Conservation (phyloP, 2,797 vertebrate genomes). For the Cryptoprocta ferox region DNA sequence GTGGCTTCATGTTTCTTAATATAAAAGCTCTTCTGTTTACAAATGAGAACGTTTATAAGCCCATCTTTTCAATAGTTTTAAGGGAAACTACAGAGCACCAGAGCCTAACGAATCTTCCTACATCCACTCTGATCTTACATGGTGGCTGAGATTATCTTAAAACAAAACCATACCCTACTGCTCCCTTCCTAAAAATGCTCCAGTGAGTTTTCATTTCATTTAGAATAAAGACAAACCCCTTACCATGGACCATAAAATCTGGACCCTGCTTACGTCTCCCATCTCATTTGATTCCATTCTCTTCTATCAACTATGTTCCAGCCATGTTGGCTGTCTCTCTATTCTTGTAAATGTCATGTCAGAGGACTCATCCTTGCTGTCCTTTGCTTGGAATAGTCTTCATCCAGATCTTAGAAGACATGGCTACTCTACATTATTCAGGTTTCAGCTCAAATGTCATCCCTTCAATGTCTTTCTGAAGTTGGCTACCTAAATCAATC, state of each 20-base stretch:
- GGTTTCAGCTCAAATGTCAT: background rate
- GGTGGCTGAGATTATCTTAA: background rate
- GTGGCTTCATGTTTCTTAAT: background rate
- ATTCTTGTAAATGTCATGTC: background rate
- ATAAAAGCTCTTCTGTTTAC: background rate
- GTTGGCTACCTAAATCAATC: background rate
- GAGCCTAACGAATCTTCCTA: background rate
- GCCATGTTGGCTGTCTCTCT: background rate
- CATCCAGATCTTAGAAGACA: background rate
- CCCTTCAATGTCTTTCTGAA: background rate
- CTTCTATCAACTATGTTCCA: background rate
- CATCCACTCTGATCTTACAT: background rate
- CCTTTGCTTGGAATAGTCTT: background rate
- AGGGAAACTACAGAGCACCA: background rate
- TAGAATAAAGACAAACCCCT: background rate
- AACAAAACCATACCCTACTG: background rate
- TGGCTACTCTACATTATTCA: background rate
- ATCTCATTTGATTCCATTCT: background rate
- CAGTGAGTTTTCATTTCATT: background rate
- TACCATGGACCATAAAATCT: background rate
- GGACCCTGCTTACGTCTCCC: background rate
- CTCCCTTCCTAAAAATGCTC: background rate
- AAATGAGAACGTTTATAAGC: background rate
- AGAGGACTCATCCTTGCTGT: background rate
- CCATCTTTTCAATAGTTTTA: slow-evolving; percentile 5